These are phyloP conservation scores for Drosophila pseudotakahashii DNA, from an alignment of 2,888 invertebrate species.

Conservation along the genomic window DNA sequence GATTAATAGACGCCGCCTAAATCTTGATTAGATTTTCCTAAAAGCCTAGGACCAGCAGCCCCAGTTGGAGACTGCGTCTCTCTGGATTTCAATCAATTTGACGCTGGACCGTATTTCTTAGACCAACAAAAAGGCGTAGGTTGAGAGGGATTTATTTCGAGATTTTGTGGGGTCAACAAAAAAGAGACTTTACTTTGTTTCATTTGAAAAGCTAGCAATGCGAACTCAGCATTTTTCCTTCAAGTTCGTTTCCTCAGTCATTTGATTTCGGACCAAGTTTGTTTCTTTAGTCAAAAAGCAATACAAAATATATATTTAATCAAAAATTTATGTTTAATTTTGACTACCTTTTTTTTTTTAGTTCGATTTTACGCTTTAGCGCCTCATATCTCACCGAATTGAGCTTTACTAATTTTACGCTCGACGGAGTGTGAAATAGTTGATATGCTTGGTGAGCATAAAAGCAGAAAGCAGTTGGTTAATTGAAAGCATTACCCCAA, in stretches of 20 bases:
- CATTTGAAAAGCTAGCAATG: neutral
- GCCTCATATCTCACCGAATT: slow-evolving; percentile 1
- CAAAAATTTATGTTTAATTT: no score
- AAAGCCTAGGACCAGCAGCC: slow-evolving; percentile 19
- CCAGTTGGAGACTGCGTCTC: slow-evolving; percentile 15
- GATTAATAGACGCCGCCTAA: slow-evolving; percentile 45
- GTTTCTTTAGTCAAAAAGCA: no score
- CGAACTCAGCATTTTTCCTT: neutral
- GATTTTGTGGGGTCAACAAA: neutral
- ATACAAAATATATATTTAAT: no score
- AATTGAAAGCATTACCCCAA: slow-evolving; percentile 23
- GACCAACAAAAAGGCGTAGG: slow-evolving; percentile 10
- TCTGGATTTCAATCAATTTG: slow-evolving; percentile 42
- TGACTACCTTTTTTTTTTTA: no score
- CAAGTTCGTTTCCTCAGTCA: slow-evolving; percentile 16
- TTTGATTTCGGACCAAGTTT: neutral
- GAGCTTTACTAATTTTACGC: slow-evolving; percentile 54
- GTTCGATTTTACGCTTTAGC: slow-evolving; percentile 21
- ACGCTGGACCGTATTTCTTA: slow-evolving; percentile 8
- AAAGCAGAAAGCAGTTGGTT: slow-evolving; percentile 20
- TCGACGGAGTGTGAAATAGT: slow-evolving; percentile 64
- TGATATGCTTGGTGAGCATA: slow-evolving; percentile 2
- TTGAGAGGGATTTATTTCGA: slow-evolving; percentile 7
- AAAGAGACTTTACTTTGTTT: neutral
- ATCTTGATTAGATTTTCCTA: slow-evolving; percentile 40